Evolutionary conservation across 1,140 invertebrate genomes (phyloP), one percentile per base, ranked within the genome.

Genomic region (Tetramorium parvispinum): DNA sequence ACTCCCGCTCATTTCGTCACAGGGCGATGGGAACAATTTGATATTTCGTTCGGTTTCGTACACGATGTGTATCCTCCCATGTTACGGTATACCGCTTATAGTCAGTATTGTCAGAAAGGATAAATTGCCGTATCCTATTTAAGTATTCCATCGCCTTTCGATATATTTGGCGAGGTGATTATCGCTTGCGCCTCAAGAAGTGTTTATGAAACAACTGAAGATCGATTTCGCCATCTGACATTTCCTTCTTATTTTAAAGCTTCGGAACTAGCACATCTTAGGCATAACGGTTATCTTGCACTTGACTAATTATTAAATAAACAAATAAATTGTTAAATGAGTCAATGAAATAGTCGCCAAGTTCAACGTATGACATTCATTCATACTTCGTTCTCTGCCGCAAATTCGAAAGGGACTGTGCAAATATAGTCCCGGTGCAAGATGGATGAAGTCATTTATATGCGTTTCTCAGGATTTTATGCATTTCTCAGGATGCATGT

Each of bases 21-120:
- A 90, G 53, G 90, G 91, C 92, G 94, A 94, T 95, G 93, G 92
- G 91, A 93, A 94, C 92, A 92, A 92, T 90, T 93, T 93, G 93
- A 94, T 94, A 94, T 94, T 93, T 92, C 91, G 78, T 89, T 89
- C 89, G 88, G 87, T 91, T 93, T 91, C 91, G 91, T 93, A 89
- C 88, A 37, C 37, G 61, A 71, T 21, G 75, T 73, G 63, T 85
- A 83, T 83, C 63, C 88, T 68, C 68, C 73, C 75, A 71, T 79
- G 46, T 83, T 83, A 61, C 57, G n/a, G 49, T 49, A 65, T 61
- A 75, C 87, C 40, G 68, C 53, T 85, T 79, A 75, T 75, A 66
- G 63, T 86, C 61, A n/a, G 77, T 75, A 89, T 88, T 89, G 87
- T 89, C 85, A 43, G 49, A 43, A 32, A 37, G 27, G 46, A 88